Evolutionary conservation across 2,113 vertebrate species (phyloP), one percentile per base, ranked within the genome.

Genomic region (Beaufortia kweichowensis): DNA sequence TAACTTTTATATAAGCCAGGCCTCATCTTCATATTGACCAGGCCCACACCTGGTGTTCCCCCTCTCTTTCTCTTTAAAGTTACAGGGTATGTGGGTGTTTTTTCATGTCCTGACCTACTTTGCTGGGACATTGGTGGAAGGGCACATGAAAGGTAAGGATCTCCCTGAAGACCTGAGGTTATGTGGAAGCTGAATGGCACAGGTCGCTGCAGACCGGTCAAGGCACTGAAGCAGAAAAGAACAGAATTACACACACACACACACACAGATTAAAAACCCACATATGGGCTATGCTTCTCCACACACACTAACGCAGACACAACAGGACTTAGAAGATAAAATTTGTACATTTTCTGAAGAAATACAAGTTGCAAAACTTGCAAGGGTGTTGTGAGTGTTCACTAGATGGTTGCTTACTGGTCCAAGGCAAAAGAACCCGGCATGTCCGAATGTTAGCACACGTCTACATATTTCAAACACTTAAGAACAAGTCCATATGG

Each of bases 101-200:
- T 53, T 74, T 78, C 21, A 24, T 74, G 55, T 43, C 24, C 46
- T 81, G 80, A 73, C 75, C 62, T 78, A 78, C 68, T 81, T 81
- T 71, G 3, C 14, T 39, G 43, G 75, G 69, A 74, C 66, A 73
- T 60, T 55, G 55, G 43, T 74, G 43, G 31, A 77, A 81, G 75
- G 79, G 62, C 55, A 81, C 55, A 74, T 78, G 69, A 81, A 81
- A 74, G 69, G 53, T 43, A 77, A 77, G 69, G 29, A 81, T 57
- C 26, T 81, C 79, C 79, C 75, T 41, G 56, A 43, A 77, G 79
- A 77, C 62, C 24, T 29, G 39, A 77, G 61, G 57, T 64, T 64
- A 46, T 63, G 74, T 41, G 39, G 19, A 39, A 62, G 35, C 76
- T 78, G 23, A 55, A 78, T 67, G n/a, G 76, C 4, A 28, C 76